Evolutionary conservation across 2,888 invertebrate genomes (phyloP).

Genomic region (Macaria notata): DNA sequence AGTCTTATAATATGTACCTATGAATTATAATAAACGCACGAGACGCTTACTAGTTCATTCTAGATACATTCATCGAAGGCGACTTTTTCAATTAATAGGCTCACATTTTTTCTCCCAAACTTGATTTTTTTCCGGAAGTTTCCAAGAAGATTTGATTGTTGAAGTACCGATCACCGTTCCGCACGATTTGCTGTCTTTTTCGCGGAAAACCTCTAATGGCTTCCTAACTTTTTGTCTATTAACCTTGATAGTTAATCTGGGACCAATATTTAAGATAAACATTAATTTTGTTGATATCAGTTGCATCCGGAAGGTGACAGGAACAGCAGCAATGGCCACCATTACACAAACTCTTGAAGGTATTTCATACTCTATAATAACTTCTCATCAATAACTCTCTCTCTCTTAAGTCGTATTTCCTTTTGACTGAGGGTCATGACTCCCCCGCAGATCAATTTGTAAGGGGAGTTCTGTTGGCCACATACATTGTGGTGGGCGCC

Average conservation of each 20-base stretch:
- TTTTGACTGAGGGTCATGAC: too few species aligned
- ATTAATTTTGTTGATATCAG: conserved; percentile 58
- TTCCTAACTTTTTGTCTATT: conserved; percentile 48
- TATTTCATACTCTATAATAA: conserved; percentile 24
- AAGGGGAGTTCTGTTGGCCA: too few species aligned
- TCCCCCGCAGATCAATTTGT: too few species aligned
- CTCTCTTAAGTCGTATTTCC: too few species aligned
- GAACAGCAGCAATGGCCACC: conserved; percentile 51
- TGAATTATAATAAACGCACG: too few species aligned
- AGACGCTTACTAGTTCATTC: too few species aligned
- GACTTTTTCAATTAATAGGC: neutral
- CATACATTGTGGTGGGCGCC: too few species aligned
- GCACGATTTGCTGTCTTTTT: conserved; percentile 45
- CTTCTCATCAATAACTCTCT: too few species aligned
- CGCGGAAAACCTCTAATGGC: conserved; percentile 35
- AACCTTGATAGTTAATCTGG: conserved; percentile 43
- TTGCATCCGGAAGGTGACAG: conserved; percentile 42
- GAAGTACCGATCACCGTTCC: conserved; percentile 43
- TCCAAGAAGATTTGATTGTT: conserved; percentile 17
- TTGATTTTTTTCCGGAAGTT: conserved; percentile 31
- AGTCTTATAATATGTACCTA: too few species aligned
- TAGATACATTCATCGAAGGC: neutral
- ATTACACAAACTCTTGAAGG: conserved; percentile 60
- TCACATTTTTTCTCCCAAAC: conserved; percentile 17
- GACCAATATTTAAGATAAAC: conserved; percentile 65